Percentiles rank a stretch among this genome's conserved stretches.
Evolutionary conservation across 2,888 invertebrate genomes (phyloP).

Genomic region (Priapulus caudatus): DNA sequence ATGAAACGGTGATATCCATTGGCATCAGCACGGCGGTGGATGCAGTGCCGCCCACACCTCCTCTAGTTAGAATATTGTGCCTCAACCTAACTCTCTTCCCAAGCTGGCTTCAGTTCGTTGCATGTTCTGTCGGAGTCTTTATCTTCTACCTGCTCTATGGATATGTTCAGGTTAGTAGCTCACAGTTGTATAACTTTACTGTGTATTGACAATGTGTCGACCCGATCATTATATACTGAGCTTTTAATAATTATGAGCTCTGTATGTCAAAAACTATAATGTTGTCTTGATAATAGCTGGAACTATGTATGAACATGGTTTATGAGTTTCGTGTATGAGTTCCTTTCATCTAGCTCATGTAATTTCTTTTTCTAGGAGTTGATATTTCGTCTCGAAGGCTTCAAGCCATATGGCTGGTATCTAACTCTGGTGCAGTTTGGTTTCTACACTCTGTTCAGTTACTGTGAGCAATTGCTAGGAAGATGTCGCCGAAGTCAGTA

Average conservation of each 20-base stretch:
- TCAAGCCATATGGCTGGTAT: slow-evolving; percentile 79
- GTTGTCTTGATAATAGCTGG: background rate
- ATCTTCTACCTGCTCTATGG: slow-evolving; percentile 79
- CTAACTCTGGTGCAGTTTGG: slow-evolving; percentile 81
- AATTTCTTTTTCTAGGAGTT: slow-evolving; percentile 50
- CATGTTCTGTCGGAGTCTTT: slow-evolving; percentile 68
- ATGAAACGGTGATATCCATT: too few species aligned
- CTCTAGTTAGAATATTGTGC: too few species aligned
- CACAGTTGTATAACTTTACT: too few species aligned
- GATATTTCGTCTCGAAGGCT: slow-evolving; percentile 78
- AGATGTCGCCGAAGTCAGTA: too few species aligned
- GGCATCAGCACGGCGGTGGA: too few species aligned
- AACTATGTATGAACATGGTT: background rate
- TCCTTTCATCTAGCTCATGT: slow-evolving; percentile 4
- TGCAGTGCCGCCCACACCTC: too few species aligned
- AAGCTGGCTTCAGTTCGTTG: slow-evolving; percentile 68
- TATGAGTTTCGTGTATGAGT: slow-evolving; percentile 12
- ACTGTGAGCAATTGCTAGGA: slow-evolving; percentile 65
- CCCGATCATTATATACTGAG: too few species aligned
- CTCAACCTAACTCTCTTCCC: too few species aligned
- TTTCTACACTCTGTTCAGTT: slow-evolving; percentile 67
- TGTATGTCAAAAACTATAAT: too few species aligned
- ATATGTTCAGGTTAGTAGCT: slow-evolving; percentile 55
- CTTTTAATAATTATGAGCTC: too few species aligned
- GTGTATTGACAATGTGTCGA: too few species aligned